Conservation (phyloP, 1,140 invertebrate genomes). For the Cepaea nemoralis region DNA sequence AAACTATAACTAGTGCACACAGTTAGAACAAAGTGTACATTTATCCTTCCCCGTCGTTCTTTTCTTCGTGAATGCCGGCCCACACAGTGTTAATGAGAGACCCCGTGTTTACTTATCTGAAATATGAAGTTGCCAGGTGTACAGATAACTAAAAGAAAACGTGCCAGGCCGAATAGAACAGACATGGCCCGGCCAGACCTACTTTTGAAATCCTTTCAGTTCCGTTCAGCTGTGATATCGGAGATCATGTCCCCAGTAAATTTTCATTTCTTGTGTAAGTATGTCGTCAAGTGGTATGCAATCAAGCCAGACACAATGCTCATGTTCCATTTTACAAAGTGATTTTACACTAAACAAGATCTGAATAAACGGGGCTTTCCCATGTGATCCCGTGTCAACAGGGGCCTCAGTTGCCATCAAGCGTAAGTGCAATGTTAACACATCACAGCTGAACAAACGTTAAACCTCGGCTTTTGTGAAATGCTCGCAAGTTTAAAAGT, state of each 20-base stretch:
- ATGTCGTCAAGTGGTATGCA: background rate
- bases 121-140: conserved; percentile 5
- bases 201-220: background rate
- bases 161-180: background rate
- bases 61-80: background rate
- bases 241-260: background rate
- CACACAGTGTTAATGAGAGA: background rate
- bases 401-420: background rate
- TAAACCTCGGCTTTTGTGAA: background rate
- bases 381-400: background rate
- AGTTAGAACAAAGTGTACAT: background rate
- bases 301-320: background rate
- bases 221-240: background rate
- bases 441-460: background rate
- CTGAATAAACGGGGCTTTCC: background rate
- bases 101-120: background rate
- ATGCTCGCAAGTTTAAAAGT: background rate
- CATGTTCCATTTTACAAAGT: background rate
- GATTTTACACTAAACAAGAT: background rate
- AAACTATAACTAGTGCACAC: background rate
- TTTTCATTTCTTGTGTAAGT: background rate
- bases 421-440: background rate
- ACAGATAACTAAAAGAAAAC: background rate
- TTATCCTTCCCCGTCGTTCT: background rate
- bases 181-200: background rate